A percentile compares a stretch with the other conserved stretches of the same genome.
Conservation (phyloP, 2,888 invertebrate genomes). For the Bombyx huttoni region DNA sequence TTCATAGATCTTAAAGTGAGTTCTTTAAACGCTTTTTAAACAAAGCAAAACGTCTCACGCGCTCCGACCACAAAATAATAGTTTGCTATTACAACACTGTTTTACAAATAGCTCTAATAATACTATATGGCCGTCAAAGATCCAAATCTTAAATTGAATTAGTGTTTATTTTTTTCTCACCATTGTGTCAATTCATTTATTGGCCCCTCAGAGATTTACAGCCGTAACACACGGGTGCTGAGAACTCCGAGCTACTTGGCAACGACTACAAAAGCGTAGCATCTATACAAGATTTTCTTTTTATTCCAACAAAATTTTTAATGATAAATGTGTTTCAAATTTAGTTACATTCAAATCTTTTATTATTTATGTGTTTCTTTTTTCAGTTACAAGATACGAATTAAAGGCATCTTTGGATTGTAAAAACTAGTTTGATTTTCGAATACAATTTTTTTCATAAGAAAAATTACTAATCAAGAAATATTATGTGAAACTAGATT, state of each 20-base stretch:
- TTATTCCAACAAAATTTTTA: not conserved
- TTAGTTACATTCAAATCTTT: not conserved
- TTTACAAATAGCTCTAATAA: constrained; percentile 45
- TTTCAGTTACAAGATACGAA: not conserved
- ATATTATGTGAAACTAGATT: too few species aligned
- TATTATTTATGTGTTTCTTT: not conserved
- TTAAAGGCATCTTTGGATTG: not conserved
- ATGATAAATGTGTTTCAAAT: not conserved
- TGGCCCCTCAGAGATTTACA: constrained; percentile 19
- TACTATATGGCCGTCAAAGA: constrained; percentile 32
- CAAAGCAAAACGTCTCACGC: constrained; percentile 25
- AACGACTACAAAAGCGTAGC: constrained; percentile 1
- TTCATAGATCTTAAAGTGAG: constrained; percentile 15
- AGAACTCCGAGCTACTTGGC: constrained; percentile 6
- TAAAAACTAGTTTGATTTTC: not conserved
- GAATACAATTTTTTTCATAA: not conserved
- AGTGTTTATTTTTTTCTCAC: constrained; percentile 37
- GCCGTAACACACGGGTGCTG: constrained; percentile 17
- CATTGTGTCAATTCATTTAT: constrained; percentile 45
- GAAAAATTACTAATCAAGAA: too few species aligned
- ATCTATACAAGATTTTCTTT: not conserved
- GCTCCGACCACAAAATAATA: constrained; percentile 20
- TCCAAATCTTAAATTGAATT: constrained; percentile 43
- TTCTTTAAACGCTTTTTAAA: constrained; percentile 9
- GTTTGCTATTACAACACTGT: constrained; percentile 38